Base-by-base conservation (phyloP, 2,797 vertebrate genomes). In the Neosilurus mollespiculum region DNA sequence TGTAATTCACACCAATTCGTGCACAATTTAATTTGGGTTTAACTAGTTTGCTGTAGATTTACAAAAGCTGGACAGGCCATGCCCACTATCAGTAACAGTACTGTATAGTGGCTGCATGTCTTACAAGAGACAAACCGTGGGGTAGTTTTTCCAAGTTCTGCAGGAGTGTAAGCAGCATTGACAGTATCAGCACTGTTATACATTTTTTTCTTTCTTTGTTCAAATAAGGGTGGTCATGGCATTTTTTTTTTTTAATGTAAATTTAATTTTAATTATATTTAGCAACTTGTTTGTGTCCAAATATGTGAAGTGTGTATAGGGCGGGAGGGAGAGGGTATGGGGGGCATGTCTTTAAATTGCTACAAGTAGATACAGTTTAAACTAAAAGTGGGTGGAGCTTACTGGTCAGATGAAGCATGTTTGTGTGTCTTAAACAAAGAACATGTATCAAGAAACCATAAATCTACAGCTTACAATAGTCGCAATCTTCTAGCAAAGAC, bases 281-380 rank as follows among this genome's bases (percentile, higher is more conserved):
- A 51, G n/a, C 20, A 26, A 78, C 1, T 64, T 26, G 75, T 78
- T 59, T 78, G n/a, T 65, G 61, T 79, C 61, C 49, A 30, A 65
- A 65, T 53, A 53, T 79, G 61, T 79, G 77, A 77, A 77, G 8
- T 61, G 43, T 78, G 16, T 26, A 9, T 49, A 22, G 22, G 18
- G 51, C 18, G 10, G 4, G 1, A 20, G 43, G n/a, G 3, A 22
- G 5, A 2, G 73, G n/a, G 9, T 43, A 43, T 22, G 5, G 58
- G 12, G 58, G 58, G 58, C 7, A 3, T 59, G 56, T 65, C 14
- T 78, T 65, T 64, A 51, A 78, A 26, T 61, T 51, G 59, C 43
- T 26, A 43, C 43, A 65, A 65, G 61, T 64, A 78, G 61, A 58
- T 64, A 51, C 15, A 20, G 18, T 15, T 62, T 49, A 26, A 64